Conservation (phyloP, 1,140 invertebrate species). For the Cydia amplana region DNA sequence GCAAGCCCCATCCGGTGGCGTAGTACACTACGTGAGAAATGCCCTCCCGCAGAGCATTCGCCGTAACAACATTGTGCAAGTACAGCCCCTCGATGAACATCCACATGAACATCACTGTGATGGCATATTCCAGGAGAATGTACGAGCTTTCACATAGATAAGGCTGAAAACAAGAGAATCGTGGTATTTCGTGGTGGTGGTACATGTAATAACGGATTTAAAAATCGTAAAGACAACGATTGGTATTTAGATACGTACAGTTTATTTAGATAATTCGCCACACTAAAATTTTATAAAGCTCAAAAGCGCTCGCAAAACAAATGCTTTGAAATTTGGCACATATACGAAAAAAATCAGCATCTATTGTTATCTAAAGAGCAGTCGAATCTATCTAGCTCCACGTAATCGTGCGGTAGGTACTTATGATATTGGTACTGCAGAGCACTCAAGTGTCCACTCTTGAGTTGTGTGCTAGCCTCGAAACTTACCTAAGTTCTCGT, state of each 20-base stretch:
- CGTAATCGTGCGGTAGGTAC: neutral
- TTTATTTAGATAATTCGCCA: too few species aligned
- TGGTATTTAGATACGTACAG: too few species aligned
- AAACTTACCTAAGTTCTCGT: slow-evolving; percentile 19
- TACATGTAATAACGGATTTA: too few species aligned
- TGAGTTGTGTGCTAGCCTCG: slow-evolving; percentile 18
- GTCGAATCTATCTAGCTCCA: neutral
- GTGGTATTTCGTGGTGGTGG: neutral
- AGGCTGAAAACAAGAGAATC: slow-evolving; percentile 81
- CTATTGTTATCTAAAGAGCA: slow-evolving; percentile 3
- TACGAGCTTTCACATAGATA: slow-evolving; percentile 90
- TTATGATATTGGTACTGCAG: slow-evolving; percentile 12
- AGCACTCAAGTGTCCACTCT: slow-evolving; percentile 15
- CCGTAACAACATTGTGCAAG: slow-evolving; percentile 91
- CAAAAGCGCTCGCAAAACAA: neutral
- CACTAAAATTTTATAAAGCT: too few species aligned
- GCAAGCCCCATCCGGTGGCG: slow-evolving; percentile 90
- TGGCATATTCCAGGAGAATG: slow-evolving; percentile 90
- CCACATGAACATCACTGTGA: slow-evolving; percentile 96
- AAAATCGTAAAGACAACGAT: too few species aligned
- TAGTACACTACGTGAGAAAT: slow-evolving; percentile 86
- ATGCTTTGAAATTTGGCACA: slow-evolving; percentile 1
- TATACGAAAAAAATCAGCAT: slow-evolving; percentile 12
- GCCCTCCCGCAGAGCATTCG: slow-evolving; percentile 89
- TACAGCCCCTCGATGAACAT: slow-evolving; percentile 96